These are phyloP conservation scores for Xerus inauris DNA, from an alignment of 2,113 vertebrate species.

Conservation along the genomic window DNA sequence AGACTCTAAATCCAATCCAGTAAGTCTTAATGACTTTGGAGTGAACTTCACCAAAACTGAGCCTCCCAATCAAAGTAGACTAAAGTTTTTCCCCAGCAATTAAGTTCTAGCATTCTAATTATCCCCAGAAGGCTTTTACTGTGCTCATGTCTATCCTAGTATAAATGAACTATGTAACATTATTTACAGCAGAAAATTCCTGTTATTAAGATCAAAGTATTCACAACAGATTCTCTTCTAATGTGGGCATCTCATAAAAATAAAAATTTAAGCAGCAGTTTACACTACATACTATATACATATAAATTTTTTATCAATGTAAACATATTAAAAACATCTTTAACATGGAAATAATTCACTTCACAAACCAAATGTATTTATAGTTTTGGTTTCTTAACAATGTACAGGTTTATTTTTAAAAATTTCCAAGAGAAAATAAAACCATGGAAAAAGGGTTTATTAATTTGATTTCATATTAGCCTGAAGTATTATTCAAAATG, in stretches of 20 bases:
- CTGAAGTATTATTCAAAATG: background rate
- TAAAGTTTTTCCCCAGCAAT: background rate
- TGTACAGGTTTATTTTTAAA: background rate
- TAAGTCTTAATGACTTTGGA: background rate
- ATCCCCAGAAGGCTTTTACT: background rate
- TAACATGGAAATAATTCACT: background rate
- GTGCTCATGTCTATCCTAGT: background rate
- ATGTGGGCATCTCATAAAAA: background rate
- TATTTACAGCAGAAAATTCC: background rate
- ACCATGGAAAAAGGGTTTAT: background rate
- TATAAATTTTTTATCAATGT: background rate
- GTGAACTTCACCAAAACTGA: background rate
- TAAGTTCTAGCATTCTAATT: constrained; percentile 38
- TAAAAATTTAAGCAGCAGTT: background rate
- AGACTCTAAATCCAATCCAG: background rate
- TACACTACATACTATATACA: background rate
- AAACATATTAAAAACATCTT: background rate
- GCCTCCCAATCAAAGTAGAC: background rate
- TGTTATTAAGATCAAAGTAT: background rate
- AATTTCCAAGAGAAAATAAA: background rate
- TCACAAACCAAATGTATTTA: constrained; percentile 18
- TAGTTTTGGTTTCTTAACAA: background rate
- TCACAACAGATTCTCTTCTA: background rate
- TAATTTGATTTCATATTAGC: background rate
- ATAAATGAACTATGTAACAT: background rate